These are phyloP conservation scores for Apeltes quadracus DNA, from an alignment of 2,113 vertebrate genomes.

Conservation along the genomic window DNA sequence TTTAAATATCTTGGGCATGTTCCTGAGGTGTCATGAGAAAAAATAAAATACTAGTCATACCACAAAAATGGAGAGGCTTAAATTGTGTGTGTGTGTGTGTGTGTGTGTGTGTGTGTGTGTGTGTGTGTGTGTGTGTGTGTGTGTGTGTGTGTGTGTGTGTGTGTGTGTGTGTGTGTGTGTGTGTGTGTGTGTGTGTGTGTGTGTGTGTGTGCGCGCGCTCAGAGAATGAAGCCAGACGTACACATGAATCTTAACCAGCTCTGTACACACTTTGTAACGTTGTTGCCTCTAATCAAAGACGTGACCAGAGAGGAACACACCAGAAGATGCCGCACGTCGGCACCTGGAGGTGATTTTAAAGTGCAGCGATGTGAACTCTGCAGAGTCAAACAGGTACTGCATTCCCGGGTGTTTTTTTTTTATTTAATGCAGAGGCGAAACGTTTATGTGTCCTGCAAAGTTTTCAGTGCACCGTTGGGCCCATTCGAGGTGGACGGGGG, in stretches of 20 bases:
- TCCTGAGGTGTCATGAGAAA: background rate
- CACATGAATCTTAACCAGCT: background rate
- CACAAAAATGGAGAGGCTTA: background rate
- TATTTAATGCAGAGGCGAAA: too few species aligned
- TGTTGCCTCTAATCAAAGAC: background rate
- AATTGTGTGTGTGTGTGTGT: too few species aligned
- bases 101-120: too few species aligned
- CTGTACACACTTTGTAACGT: too few species aligned
- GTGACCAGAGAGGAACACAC: background rate
- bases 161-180: too few species aligned
- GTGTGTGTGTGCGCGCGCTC: background rate
- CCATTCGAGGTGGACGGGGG: too few species aligned
- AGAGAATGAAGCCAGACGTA: background rate
- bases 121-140: too few species aligned
- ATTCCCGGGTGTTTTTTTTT: too few species aligned
- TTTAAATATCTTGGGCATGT: background rate
- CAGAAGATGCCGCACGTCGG: background rate
- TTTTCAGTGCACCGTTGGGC: constrained; percentile 47
- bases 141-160: too few species aligned
- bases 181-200: too few species aligned
- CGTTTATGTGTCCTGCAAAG: constrained; percentile 27
- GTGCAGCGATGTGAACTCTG: too few species aligned
- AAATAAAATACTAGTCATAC: background rate
- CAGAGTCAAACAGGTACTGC: too few species aligned
- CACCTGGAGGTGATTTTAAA: background rate